Conservation (phyloP, 2,797 vertebrate genomes). For the Leptodactylus fallax region DNA sequence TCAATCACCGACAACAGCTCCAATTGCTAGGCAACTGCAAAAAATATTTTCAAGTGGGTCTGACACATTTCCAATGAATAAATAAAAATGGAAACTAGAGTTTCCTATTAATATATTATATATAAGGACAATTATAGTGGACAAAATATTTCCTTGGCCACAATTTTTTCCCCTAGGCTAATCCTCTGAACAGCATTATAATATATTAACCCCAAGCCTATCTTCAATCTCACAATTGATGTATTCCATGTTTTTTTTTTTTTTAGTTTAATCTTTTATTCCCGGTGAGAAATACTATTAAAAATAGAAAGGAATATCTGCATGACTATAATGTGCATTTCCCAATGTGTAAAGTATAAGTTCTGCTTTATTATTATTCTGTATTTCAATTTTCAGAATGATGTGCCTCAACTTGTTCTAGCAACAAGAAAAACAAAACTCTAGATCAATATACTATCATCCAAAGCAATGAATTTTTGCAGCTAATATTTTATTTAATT, state of each 20-base stretch:
- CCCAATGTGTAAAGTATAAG: slow-evolving; percentile 8
- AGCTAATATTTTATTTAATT: slow-evolving; percentile 46
- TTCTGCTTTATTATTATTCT: slow-evolving; percentile 7
- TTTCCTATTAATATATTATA: not conserved
- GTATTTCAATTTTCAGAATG: slow-evolving; percentile 47
- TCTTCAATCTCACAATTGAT: not conserved
- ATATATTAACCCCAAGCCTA: not conserved
- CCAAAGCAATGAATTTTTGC: slow-evolving; percentile 37
- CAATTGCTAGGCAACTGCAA: not conserved
- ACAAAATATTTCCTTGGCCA: not conserved
- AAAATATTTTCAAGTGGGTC: not conserved
- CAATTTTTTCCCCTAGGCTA: not conserved
- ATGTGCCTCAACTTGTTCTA: slow-evolving; percentile 48
- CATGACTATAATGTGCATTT: slow-evolving; percentile 6
- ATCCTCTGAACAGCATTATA: not conserved
- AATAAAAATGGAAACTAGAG: not conserved
- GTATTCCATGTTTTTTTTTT: not conserved
- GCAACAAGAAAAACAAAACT: slow-evolving; percentile 13
- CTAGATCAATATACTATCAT: slow-evolving; percentile 40
- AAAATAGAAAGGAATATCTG: not conserved
- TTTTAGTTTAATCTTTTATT: slow-evolving; percentile 13
- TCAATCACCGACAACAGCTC: not conserved
- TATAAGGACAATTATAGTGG: not conserved
- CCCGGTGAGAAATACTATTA: not conserved
- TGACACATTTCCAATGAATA: not conserved